Conservation (phyloP, 2,113 vertebrate species). For the Trichechus manatus region DNA sequence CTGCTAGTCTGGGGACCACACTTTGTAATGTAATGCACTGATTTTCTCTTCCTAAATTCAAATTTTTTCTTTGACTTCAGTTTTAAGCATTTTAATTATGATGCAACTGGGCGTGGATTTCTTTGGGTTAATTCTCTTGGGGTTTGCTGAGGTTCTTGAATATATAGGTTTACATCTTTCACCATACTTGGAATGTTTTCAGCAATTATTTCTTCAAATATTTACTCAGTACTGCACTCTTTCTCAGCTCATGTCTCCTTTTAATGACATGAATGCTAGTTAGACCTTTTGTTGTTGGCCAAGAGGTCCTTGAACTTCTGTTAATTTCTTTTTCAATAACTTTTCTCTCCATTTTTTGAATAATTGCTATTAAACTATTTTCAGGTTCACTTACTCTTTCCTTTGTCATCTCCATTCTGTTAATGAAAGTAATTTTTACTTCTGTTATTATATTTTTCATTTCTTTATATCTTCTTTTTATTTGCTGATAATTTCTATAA, state of each 20-base stretch:
- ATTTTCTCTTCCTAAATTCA: background rate
- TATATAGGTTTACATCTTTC: background rate
- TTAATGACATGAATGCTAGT: background rate
- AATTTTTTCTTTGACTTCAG: background rate
- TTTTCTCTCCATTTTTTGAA: background rate
- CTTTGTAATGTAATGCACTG: background rate
- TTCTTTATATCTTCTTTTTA: background rate
- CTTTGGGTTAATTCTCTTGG: background rate
- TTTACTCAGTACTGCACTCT: background rate
- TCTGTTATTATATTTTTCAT: background rate
- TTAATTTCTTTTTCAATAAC: background rate
- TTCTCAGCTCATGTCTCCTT: background rate
- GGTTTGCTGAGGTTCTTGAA: background rate
- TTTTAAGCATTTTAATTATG: background rate
- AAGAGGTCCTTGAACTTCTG: background rate
- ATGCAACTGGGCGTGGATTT: no score
- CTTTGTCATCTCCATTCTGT: background rate
- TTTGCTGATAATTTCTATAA: background rate
- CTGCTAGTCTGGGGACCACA: no score
- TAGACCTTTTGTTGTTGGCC: background rate
- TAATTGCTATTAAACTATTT: background rate
- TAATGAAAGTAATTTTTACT: background rate
- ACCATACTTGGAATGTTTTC: background rate
- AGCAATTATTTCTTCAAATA: background rate
- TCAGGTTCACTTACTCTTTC: background rate